Evolutionary conservation across 2,888 invertebrate species (phyloP).

Genomic region (Ophion costatus): DNA sequence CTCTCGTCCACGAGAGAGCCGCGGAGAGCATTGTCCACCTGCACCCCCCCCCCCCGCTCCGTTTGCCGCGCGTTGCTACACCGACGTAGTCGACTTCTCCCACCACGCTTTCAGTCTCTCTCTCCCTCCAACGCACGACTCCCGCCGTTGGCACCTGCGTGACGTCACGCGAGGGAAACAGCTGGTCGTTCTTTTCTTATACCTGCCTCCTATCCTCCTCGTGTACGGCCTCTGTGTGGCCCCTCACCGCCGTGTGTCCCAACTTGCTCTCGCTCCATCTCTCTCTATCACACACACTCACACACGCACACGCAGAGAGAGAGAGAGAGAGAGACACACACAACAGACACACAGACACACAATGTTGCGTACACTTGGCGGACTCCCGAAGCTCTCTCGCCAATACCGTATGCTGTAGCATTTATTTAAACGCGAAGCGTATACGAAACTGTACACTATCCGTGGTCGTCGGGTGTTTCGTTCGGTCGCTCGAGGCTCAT

Average conservation of each 20-base stretch:
- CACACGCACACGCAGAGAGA: too few species aligned
- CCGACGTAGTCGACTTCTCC: not conserved
- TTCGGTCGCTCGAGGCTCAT: too few species aligned
- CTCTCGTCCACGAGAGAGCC: conserved; percentile 53
- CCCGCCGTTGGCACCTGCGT: conserved; percentile 75
- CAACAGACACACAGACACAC: too few species aligned
- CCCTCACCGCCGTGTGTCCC: conserved; percentile 17
- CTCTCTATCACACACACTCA: too few species aligned
- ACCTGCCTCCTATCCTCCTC: conserved; percentile 56
- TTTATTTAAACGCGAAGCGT: too few species aligned
- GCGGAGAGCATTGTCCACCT: conserved; percentile 77
- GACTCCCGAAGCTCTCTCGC: too few species aligned
- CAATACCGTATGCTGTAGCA: too few species aligned
- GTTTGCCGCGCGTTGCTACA: not conserved
- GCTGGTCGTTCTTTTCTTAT: conserved; percentile 75
- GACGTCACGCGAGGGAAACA: conserved; percentile 80
- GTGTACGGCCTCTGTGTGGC: conserved; percentile 29
- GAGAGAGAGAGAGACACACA: too few species aligned
- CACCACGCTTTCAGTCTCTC: conserved; percentile 19
- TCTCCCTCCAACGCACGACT: conserved; percentile 51
- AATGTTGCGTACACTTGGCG: too few species aligned
- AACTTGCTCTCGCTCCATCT: not conserved
- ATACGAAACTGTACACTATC: too few species aligned
- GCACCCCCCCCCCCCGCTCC: conserved; percentile 64
- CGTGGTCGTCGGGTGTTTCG: too few species aligned